Evolutionary conservation across 1,140 invertebrate species (phyloP).

Genomic region (Sycophaga agraensis): DNA sequence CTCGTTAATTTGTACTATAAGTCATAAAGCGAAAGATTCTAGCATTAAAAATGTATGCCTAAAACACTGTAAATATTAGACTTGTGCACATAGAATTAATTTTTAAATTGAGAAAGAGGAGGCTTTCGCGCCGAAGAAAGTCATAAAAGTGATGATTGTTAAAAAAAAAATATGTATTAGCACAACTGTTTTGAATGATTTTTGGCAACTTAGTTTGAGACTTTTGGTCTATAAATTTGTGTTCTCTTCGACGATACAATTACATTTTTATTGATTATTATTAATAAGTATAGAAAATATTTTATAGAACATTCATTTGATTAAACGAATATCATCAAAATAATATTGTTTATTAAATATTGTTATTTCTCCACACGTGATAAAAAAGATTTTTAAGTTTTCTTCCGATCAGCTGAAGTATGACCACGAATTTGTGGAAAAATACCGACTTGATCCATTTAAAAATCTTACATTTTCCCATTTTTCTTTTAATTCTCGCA

Average conservation of each 20-base stretch:
- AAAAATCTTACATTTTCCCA: no score
- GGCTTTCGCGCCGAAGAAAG: not conserved
- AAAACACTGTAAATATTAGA: constrained; percentile 20
- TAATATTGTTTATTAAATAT: no score
- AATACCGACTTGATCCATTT: no score
- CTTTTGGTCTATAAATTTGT: constrained; percentile 20
- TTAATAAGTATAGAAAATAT: constrained; percentile 15
- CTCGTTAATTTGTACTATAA: constrained; percentile 2
- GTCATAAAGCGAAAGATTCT: not conserved
- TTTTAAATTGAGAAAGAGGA: no score
- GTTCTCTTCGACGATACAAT: not conserved
- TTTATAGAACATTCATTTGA: constrained; percentile 21
- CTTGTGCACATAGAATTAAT: constrained; percentile 12
- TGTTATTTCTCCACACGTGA: no score
- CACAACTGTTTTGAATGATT: constrained; percentile 4
- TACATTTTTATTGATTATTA: constrained; percentile 12
- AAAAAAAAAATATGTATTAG: not conserved
- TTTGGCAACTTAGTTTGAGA: not conserved
- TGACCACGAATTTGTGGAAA: no score
- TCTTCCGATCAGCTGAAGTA: no score
- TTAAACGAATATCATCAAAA: constrained; percentile 12
- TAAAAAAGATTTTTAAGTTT: no score
- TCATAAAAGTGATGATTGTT: not conserved
- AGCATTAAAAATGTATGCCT: not conserved
- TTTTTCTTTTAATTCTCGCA: no score